Base-by-base conservation (phyloP, 1,140 invertebrate species). In the Zaprionus nigranus region DNA sequence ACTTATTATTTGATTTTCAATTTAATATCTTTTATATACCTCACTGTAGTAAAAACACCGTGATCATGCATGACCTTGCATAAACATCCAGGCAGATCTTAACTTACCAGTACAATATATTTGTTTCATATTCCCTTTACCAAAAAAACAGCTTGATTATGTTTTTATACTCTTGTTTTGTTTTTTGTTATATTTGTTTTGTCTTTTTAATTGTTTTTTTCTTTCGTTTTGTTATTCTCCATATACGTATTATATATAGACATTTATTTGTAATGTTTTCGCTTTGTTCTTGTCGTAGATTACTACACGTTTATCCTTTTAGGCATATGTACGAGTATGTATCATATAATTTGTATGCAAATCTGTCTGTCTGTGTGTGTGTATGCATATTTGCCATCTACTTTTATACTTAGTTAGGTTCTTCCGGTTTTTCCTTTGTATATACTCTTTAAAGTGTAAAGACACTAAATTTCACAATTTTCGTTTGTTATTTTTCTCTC, bases 251-350 rank as follows among this genome's bases (percentile, higher is more conserved):
- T 59, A 75, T 82, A 82, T 81, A 84, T 87, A 87, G 84, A 87
- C 84, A 88, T 88, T 88, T 85, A 88, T 81, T 84, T 90, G 75
- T 88, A 79, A 81, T 79, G 63, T 70, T 90, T 81, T 87, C 79
- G 28, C 28, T 57, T 73, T 59, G 22, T 73, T 57, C 15, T 78
- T 98, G 94, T 98, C 97, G 78, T 98, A 98, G 98, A 99, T 98
- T 82, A 91, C 86, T 91, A 90, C 71, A 90, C 79, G 81, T 85
- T 84, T 85, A 88, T 90, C 86, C 84, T 87, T 87, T 88, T 84
- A 87, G 84, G 84, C 84, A 78, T 84, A 87, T 81, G 64, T 84
- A 88, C 84, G 83, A 88, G 80, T 87, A 75, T 70, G 60, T 83
- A 83, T 72, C 51, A 86, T 85, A 66, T 65, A 54, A 54, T 72